Base-by-base conservation (phyloP, 2,113 vertebrate genomes). In the Lichenostomus cassidix region DNA sequence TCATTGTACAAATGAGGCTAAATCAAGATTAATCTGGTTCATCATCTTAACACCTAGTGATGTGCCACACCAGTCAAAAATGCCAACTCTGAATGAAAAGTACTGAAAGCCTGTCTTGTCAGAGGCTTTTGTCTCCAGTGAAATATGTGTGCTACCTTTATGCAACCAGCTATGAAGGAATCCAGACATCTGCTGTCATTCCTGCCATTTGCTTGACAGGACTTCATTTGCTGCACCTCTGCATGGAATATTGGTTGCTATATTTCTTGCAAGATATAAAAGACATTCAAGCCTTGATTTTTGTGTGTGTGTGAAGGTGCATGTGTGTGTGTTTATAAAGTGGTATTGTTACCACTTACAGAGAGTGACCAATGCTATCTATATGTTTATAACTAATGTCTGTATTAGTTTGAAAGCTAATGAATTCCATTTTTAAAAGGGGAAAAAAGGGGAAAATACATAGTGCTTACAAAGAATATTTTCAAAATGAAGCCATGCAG, bases 111-210 rank as follows among this genome's bases (percentile, higher is more conserved):
- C 76, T 93, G 82, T 71, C 92, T 90, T 95, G 92, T 95, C 95
- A 95, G 87, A 74, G 90, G 28, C 15, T 86, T 84, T 92, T 92
- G 47, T 22, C 82, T 76, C 25, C 52, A 29, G 71, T 97, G 96
- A 95, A 95, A 96, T 94, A 96, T 96, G 83, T 23, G 49, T 67
- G 59, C 83, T 94, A 90, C 92, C 85, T 94, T 79, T 96, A 97
- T 94, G 95, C 96, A 97, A 90, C 95, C 94, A 96, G 82, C 93
- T 96, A 95, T 97, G 96, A 95, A 96, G 80, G 92, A 94, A 93
- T 96, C 94, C 95, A 95, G 94, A 96, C 93, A 96, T 90, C 88
- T 94, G 90, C 94, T 96, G 95, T 95, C 93, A 94, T 95, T 83
- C 83, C 88, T 96, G 95, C 94, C 93, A 95, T 95, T 95, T 95